Base-by-base conservation (phyloP, 2,797 vertebrate species). In the Pyrocephalus nanus region DNA sequence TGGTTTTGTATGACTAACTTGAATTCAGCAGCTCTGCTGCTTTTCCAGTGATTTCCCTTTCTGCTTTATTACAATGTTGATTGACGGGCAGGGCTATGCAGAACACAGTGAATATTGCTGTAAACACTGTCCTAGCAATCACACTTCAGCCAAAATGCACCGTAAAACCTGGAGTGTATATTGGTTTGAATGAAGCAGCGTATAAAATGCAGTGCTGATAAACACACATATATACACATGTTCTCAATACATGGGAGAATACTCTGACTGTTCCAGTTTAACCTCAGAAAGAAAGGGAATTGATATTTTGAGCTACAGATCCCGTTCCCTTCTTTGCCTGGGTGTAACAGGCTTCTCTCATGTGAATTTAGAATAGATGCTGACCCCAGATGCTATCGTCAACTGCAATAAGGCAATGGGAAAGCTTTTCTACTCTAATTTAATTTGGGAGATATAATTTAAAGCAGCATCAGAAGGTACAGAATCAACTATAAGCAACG, bases 21-120 rank as follows among this genome's bases (percentile, higher is more conserved):
- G 91, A 95, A 92, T 91, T 86, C 75, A 90, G 86, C 79, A 86
- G 40, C 25, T 88, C 92, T 95, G 89, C 94, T 95, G 81, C 72
- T 93, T 96, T 95, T 83, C 55, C 58, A 38, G 51, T 5, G 13
- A 67, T 79, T 96, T 78, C 40, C 57, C 47, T 86, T 86, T 84
- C 94, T 95, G 80, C 77, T 93, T 78, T 97, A 92, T 94, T 97
- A 70, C 18, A 66, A 51, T 57, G 74, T 65, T 94, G 96, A 97
- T 85, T 95, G 95, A 95, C 88, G 84, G 92, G 92, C 86, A 94
- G 73, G 88, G 43, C 77, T 95, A 87, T 86, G 43, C 64, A 95
- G 72, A 95, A 90, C 86, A 86, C 60, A 32, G 73, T 66, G 75
- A 85, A 54, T 88, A 86, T 92, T 93, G 84, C 89, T 95, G 92